A percentile compares a stretch with the other conserved stretches of the same genome.
Evolutionary conservation across 2,113 vertebrate species (phyloP).

Genomic region (Ahaetulla prasina): DNA sequence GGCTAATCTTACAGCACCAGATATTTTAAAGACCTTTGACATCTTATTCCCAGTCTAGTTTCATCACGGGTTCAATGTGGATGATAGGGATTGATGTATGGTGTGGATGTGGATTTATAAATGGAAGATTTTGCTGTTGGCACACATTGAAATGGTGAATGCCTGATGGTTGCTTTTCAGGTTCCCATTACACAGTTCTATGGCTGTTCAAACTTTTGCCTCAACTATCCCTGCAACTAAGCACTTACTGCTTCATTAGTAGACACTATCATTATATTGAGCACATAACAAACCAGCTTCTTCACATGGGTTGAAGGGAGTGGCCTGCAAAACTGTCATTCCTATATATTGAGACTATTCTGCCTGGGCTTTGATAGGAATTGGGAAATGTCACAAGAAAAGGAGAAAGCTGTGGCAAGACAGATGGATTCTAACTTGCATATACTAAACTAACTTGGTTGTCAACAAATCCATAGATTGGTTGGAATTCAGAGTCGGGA

Average conservation of each 20-base stretch:
- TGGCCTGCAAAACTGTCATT: neutral
- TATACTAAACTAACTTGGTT: neutral
- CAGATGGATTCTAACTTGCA: neutral
- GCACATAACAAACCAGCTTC: neutral
- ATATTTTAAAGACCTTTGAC: neutral
- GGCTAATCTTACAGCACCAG: neutral
- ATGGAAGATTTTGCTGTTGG: neutral
- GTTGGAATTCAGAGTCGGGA: neutral
- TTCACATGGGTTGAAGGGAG: neutral
- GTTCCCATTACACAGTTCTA: neutral
- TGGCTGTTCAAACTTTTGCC: neutral
- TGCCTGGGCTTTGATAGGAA: neutral
- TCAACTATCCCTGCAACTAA: neutral
- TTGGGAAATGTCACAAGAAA: neutral
- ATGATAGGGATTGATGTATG: slow-evolving; percentile 17
- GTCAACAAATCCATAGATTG: neutral
- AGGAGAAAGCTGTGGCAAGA: neutral
- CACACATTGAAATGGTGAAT: neutral
- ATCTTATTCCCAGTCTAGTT: neutral
- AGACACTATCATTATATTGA: neutral
- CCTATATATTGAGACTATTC: neutral
- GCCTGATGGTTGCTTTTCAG: neutral
- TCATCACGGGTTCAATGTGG: neutral
- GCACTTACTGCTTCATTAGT: neutral
- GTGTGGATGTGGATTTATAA: neutral